These are phyloP conservation scores for Dasypogon diadema DNA, from an alignment of 2,888 invertebrate genomes.

Conservation along the genomic window DNA sequence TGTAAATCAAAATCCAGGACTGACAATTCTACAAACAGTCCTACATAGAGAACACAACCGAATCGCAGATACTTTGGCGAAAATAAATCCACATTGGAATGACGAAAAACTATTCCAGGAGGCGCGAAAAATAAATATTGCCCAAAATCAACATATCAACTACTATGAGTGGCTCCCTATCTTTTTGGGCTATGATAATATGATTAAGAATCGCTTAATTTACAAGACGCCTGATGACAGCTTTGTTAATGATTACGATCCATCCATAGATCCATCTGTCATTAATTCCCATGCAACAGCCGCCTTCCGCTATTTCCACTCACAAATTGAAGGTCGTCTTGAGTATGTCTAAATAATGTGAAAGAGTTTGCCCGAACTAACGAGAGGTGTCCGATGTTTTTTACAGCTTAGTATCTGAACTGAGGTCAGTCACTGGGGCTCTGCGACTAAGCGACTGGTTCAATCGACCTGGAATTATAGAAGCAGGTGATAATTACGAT, in stretches of 20 bases:
- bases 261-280: slow-evolving; percentile 71
- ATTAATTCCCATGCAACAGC: slow-evolving; percentile 75
- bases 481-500: slow-evolving; percentile 74
- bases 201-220: slow-evolving; percentile 67
- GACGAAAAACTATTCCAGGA: slow-evolving; percentile 71
- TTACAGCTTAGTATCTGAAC: slow-evolving; percentile 68
- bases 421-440: slow-evolving; percentile 67
- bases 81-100: slow-evolving; percentile 71
- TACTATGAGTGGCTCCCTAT: slow-evolving; percentile 72
- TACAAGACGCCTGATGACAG: slow-evolving; percentile 62
- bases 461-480: slow-evolving; percentile 71
- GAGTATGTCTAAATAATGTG: slow-evolving; percentile 65
- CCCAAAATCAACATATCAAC: slow-evolving; percentile 70
- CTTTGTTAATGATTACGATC: slow-evolving; percentile 70
- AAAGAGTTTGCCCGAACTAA: neutral
- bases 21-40: slow-evolving; percentile 69
- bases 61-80: slow-evolving; percentile 66
- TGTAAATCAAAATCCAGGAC: slow-evolving; percentile 69
- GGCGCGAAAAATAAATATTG: slow-evolving; percentile 70
- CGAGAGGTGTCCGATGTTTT: too few species aligned
- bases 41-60: slow-evolving; percentile 71
- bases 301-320: slow-evolving; percentile 76
- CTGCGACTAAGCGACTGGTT: slow-evolving; percentile 71
- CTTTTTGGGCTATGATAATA: slow-evolving; percentile 68
- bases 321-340: slow-evolving; percentile 71